Conservation (phyloP, 2,797 vertebrate genomes). For the Acridotheres tristis region DNA sequence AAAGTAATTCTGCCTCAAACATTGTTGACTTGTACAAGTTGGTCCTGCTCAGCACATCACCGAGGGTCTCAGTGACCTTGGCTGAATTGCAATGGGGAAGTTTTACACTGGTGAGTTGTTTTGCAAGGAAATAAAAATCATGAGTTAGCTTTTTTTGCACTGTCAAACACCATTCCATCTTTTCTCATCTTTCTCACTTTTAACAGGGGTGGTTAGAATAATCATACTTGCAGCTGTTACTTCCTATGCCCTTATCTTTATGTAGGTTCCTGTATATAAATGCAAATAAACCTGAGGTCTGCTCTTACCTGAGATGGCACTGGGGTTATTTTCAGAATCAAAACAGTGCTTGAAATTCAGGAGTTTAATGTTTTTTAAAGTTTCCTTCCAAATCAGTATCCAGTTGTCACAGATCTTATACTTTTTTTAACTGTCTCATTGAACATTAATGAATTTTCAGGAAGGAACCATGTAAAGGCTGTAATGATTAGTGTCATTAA, state of each 20-base stretch:
- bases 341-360: not conserved
- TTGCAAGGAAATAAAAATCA: not conserved
- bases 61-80: not conserved
- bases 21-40: not conserved
- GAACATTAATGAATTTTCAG: conserved; percentile 5
- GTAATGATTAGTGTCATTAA: not conserved
- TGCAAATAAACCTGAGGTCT: not conserved
- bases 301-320: not conserved
- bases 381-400: not conserved
- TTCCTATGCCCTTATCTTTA: not conserved
- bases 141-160: not conserved
- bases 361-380: not conserved
- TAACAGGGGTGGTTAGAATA: not conserved
- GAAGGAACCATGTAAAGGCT: not conserved
- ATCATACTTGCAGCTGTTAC: not conserved
- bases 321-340: not conserved
- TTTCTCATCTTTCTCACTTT: not conserved
- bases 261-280: not conserved
- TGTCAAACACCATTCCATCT: not conserved
- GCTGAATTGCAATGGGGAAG: not conserved
- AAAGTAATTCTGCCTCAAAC: not conserved
- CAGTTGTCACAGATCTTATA: not conserved
- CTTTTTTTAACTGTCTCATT: not conserved
- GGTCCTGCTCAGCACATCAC: not conserved
- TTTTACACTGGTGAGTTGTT: not conserved